Evolutionary conservation across 2,888 invertebrate genomes (phyloP).

Genomic region (Pseudococcus jackbeardsleyi): DNA sequence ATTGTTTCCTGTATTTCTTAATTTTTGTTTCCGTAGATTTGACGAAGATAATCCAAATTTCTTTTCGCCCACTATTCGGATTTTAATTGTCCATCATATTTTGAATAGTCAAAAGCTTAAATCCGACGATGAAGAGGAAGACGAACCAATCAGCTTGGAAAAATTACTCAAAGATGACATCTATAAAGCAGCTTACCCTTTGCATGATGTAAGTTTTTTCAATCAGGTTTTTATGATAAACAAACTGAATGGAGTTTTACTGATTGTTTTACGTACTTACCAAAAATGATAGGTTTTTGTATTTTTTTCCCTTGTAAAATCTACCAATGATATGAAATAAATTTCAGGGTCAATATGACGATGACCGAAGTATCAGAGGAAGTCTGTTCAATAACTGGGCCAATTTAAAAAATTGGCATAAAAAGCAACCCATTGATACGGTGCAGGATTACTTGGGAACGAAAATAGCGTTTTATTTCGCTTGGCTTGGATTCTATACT

Average conservation of each 20-base stretch:
- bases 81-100: conserved; percentile 91
- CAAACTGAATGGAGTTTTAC: background rate
- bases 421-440: conserved; percentile 74
- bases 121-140: conserved; percentile 77
- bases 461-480: conserved; percentile 75
- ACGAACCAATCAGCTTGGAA: conserved; percentile 76
- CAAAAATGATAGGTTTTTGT: too few species aligned
- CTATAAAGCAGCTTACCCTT: conserved; percentile 73
- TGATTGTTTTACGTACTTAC: background rate
- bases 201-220: conserved; percentile 72
- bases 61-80: conserved; percentile 87
- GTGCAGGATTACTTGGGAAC: conserved; percentile 75
- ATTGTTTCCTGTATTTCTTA: too few species aligned
- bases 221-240: too few species aligned
- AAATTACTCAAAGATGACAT: conserved; percentile 72
- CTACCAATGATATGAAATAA: too few species aligned
- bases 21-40: conserved; percentile 75
- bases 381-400: conserved; percentile 74
- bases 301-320: too few species aligned
- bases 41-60: conserved; percentile 85
- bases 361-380: conserved; percentile 70
- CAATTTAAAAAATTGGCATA: conserved; percentile 73
- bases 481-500: conserved; percentile 76
- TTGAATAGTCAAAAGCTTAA: conserved; percentile 88
- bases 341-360: conserved; percentile 68